Base-by-base conservation (phyloP, 2,888 invertebrate genomes). In the Subacronicta megacephala region DNA sequence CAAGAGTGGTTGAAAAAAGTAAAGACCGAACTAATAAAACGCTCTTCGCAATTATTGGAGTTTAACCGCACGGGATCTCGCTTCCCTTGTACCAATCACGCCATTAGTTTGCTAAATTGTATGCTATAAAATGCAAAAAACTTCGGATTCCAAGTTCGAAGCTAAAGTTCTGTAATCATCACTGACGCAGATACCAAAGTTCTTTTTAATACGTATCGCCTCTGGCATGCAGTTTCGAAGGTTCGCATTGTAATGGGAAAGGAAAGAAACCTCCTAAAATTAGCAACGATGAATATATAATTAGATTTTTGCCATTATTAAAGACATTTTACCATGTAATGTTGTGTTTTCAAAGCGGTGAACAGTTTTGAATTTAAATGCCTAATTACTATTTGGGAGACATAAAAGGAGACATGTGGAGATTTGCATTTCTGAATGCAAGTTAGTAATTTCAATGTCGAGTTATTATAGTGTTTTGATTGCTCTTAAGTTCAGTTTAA, bases 111-210 rank as follows among this genome's bases (percentile, higher is more conserved):
- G 79, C 80, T 82, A 90, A 90, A 90, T 89, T 89, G 86, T 85
- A 82, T 66, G 81, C 71, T 85, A 86, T 90, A 88, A 87, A 86
- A 89, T 86, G 86, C 83, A 89, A 89, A 90, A 90, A 87, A 77
- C 61, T 36, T 75, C 57, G 75, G 76, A 85, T 83, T 85, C 82
- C 52, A 60, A 62, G 38, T 72, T 73, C 73, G 57, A 74, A 67
- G 71, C 72, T 75, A 68, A 75, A 71, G 63, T 80, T 68, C 58
- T 71, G 62, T 72, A 73, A 78, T 78, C 70, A 76, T 62, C 49
- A 46, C 65, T 63, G 68, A 56, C 62, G 62, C 55, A 64, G 49
- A 71, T 75, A 73, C 56, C 59, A 58, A 75, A 64, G 56, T 78
- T 60, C 66, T 70, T 72, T 78, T 72, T 70, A 78, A 73, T 65